A percentile compares a stretch with the other conserved stretches of the same genome.
These are phyloP conservation scores for Perognathus longimembris DNA, from an alignment of 2,113 vertebrate species.

Conservation along the genomic window DNA sequence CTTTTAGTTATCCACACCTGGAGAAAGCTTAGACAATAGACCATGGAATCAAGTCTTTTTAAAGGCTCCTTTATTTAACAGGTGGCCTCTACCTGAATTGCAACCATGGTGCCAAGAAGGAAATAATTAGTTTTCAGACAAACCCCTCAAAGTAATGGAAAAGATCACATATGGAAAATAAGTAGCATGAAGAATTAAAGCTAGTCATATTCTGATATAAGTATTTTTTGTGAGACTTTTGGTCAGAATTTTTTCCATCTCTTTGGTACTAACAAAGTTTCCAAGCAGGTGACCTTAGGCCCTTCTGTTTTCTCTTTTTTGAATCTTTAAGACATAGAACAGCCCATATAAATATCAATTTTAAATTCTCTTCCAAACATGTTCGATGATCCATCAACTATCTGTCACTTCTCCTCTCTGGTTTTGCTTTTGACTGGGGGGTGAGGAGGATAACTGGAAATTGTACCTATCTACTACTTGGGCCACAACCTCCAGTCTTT, in stretches of 20 bases:
- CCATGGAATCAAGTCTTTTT: conserved; percentile 64
- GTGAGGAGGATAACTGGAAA: too few species aligned
- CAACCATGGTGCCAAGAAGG: conserved; percentile 65
- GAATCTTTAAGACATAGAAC: background rate
- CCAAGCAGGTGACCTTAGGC: background rate
- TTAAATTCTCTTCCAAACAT: conserved; percentile 37
- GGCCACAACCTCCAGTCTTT: too few species aligned
- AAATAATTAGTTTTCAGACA: conserved; percentile 76
- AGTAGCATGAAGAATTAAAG: conserved; percentile 60
- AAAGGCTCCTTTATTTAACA: conserved; percentile 69
- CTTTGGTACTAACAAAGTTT: conserved; percentile 38
- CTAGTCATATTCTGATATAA: conserved; percentile 52
- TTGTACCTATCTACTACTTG: too few species aligned
- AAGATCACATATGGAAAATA: conserved; percentile 74
- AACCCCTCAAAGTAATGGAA: conserved; percentile 72
- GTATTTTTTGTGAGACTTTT: conserved; percentile 42
- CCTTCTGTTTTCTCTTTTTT: conserved; percentile 6
- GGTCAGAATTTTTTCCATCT: conserved; percentile 58
- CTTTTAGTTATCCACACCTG: conserved; percentile 74
- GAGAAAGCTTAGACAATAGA: conserved; percentile 69
- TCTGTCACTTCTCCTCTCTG: conserved; percentile 2
- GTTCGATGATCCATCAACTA: conserved; percentile 9
- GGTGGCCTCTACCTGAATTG: conserved; percentile 75
- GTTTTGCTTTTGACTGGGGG: too few species aligned
- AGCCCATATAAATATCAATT: background rate